Evolutionary conservation across 2,113 vertebrate species (phyloP), one percentile per base, ranked within the genome.

Genomic region (Microtus oregoni): DNA sequence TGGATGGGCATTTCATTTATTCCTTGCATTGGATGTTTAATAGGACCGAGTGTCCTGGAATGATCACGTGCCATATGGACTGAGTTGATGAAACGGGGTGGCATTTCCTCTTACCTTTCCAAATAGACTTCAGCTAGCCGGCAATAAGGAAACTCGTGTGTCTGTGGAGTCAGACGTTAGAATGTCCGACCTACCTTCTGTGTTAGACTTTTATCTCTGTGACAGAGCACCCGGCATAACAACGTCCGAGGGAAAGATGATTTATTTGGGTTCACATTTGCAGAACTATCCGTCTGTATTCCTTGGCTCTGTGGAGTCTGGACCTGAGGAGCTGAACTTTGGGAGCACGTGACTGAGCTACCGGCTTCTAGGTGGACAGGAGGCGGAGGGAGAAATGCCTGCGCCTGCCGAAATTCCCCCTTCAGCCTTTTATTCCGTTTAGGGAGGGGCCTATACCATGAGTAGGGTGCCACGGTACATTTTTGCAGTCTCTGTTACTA

Each of bases 1-100:
- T 92, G 77, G 78, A 79, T 90, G 30, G 58, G 11, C 63, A 55
- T 86, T 83, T 81, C n/a, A 44, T 72, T 90, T 81, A 65, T 86
- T 92, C 6, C 38, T n/a, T 75, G 15, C 9, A 38, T 17, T 55
- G 61, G 28, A 1, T 91, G 15, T 89, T 91, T 89, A 76, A 77
- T 67, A 82, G 95, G 86, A 77, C 26, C 70, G 24, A 94, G 14
- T n/a, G 76, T 41, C 92, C 38, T 47, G 19, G 9, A 30, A 82
- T 82, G 28, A 20, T 92, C 93, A 20, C 41, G 4, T 30, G 22
- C 14, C 87, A 38, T 35, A 30, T 5, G 5, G 8, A 30, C 26
- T 47, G n/a, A 93, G 47, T 17, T 94, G 83, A 73, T 73, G 35
- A 89, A 88, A 68, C 24, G 38, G 12, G 38, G 10, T 38, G 4